Base-by-base conservation (phyloP, 2,888 invertebrate genomes). In the Melinaea menophilus region DNA sequence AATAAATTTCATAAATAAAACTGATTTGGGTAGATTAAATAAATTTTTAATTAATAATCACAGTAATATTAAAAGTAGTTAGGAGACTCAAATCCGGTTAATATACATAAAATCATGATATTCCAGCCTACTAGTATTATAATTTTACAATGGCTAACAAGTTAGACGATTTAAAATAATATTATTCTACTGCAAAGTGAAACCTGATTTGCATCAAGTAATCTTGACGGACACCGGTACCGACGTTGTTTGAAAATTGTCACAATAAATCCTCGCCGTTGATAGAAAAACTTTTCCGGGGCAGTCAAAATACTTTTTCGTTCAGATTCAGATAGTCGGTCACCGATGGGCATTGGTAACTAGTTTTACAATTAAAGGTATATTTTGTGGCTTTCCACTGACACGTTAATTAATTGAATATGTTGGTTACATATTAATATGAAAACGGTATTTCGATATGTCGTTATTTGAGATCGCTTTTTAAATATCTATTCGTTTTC, bases 231-330 rank as follows among this genome's bases (percentile, higher is more conserved):
- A 67, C 69, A 59, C 66, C 62, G 45, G 56, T 22, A 55, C 11
- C 9, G 48, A 34, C 56, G 59, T 51, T 51, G 41, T 55, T 54
- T 70, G 70, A 72, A 79, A 80, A 84, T 80, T 81, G 82, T 80
- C 78, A 77, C 79, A 73, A 82, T 82, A 82, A 82, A 82, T 85
- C 81, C 77, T 70, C 73, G 68, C 71, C 72, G 73, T 71, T 81
- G 80, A 84, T 84, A 84, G 86, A 84, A 85, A 85, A 86, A 86
- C 73, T 86, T 85, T 78, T 65, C 72, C 70, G 66, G 70, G 31
- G 31, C 1, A 5, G 9, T 5, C 51, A 22, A 22, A 46, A 51
- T 51, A 51, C 51, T 51, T 31, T 51, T 51, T 51, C 51, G 31
- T 51, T 51, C 51, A 51, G 51, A 51, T 51, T 51, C 51, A 51